phyloP scores from a whole-genome alignment of 2,888 invertebrate genomes.

The Tachina lurida region DNA sequence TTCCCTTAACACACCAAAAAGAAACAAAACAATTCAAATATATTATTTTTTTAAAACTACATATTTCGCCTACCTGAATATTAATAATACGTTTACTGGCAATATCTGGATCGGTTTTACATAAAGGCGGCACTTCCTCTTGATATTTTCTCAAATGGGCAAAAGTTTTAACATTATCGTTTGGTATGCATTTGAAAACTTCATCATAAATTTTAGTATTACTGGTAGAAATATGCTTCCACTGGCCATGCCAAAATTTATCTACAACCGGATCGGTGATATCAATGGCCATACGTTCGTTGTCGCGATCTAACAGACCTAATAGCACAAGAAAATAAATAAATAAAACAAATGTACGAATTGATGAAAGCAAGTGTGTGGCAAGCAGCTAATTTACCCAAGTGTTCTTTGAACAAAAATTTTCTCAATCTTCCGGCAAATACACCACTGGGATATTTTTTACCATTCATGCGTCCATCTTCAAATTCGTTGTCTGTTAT shows the following conservation, averaged over 20 bases:
- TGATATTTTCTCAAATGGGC: conserved; percentile 90
- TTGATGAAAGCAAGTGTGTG: not conserved
- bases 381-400: conserved; percentile 86
- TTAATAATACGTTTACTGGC: conserved; percentile 89
- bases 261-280: conserved; percentile 92
- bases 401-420: conserved; percentile 95
- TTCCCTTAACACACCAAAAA: conserved; percentile 85
- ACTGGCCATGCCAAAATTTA: conserved; percentile 92
- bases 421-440: conserved; percentile 93
- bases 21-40: not conserved
- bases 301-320: conserved; percentile 84
- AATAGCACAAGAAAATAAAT: conserved; percentile 68
- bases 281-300: conserved; percentile 83
- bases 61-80: conserved; percentile 85
- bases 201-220: conserved; percentile 96
- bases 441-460: conserved; percentile 91
- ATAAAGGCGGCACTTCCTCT: conserved; percentile 87
- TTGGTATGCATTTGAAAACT: conserved; percentile 96
- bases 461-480: conserved; percentile 92
- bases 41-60: not conserved
- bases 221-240: conserved; percentile 90
- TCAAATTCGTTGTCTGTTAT: conserved; percentile 93
- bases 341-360: conserved; percentile 72
- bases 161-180: conserved; percentile 91
- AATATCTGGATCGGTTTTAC: conserved; percentile 88